Base-by-base conservation (phyloP, 2,797 vertebrate species). In the Trematomus bernacchii region DNA sequence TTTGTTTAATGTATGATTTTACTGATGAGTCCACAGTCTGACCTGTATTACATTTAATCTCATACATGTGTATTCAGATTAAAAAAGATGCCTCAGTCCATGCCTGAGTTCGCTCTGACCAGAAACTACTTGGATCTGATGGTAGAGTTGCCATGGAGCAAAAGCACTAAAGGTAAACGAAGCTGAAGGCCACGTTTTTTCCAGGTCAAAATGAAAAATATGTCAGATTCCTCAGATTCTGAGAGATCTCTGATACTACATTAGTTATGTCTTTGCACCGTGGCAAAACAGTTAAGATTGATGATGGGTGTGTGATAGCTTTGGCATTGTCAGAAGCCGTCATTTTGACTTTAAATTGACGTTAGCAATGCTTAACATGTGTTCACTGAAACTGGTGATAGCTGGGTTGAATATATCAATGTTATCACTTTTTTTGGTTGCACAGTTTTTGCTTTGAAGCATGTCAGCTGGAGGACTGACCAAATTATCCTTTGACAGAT, bases 1-100 rank as follows among this genome's bases (percentile, higher is more conserved):
- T 11, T 40, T 53, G 16, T 62, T 33, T 37, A 23, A 65, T 58
- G 19, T 1, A 37, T 8, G 33, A 37, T 40, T 21, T 52, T 27
- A 16, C 19, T 52, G 30, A 50, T 15, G 14, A 7, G 19, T 53
- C 40, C 19, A 52, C 30, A 27, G 9, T 65, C 70, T 47, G 23
- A 55, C 13, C 1, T 0, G 4, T 15, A 16, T 61, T 37, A 7
- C 4, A 13, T 61, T 59, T 23, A n/a, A 67, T 69, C 61, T 48
- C 6, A 1, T 77, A 71, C 21, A 1, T 66, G 2, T 83, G 14
- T 76, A 54, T 82, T 4, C 85, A 99, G 98, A 71, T 87, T 99
- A 76, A 99, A 98, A 93, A 99, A 99, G 93, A 99, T 99, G 98
- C 97, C 97, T 44, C 97, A 98, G 82, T 99, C 98, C 37, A 99